Conservation (phyloP, 2,113 vertebrate species). For the Antechinus stuartii region DNA sequence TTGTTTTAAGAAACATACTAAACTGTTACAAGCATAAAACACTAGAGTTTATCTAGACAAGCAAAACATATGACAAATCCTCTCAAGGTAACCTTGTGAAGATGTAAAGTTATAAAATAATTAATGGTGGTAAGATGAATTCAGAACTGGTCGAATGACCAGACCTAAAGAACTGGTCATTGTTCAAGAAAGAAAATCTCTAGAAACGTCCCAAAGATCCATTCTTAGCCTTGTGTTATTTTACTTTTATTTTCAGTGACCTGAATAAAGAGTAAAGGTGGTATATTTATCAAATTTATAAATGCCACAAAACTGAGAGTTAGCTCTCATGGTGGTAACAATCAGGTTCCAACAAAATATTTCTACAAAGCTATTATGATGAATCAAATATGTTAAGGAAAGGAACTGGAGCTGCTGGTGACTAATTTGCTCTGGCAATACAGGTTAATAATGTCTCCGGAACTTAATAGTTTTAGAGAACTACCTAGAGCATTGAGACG, state of each 20-base stretch:
- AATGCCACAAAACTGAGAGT: neutral
- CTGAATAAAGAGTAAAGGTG: neutral
- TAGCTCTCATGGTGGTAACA: neutral
- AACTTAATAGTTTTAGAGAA: neutral
- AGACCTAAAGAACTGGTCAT: neutral
- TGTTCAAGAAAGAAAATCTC: neutral
- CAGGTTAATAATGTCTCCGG: neutral
- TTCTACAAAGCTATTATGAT: neutral
- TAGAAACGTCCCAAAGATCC: neutral
- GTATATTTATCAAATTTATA: neutral
- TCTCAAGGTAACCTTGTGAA: neutral
- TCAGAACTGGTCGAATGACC: neutral
- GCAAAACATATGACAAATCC: neutral
- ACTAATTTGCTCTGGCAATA: neutral
- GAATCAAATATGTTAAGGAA: neutral
- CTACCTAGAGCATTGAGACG: neutral
- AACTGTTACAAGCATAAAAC: neutral
- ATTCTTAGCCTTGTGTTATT: neutral
- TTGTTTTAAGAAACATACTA: neutral
- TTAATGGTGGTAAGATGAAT: neutral
- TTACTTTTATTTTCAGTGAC: neutral
- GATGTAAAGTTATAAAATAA: neutral
- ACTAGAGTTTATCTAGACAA: neutral
- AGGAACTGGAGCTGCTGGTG: neutral
- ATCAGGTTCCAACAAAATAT: neutral